Evolutionary conservation across 2,888 invertebrate genomes (phyloP).

Genomic region (Protophormia terraenovae): DNA sequence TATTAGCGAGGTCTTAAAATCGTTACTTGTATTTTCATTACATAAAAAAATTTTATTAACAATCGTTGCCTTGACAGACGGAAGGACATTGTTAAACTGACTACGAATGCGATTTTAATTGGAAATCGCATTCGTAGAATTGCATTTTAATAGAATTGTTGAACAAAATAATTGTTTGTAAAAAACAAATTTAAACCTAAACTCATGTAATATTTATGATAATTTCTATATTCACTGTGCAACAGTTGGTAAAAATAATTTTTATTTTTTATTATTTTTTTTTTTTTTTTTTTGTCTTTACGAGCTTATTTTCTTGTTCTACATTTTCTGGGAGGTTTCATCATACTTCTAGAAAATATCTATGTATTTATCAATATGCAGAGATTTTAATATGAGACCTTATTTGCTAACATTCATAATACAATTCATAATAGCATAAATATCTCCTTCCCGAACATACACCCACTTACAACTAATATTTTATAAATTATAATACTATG

Average conservation of each 20-base stretch:
- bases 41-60: no score
- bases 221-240: neutral
- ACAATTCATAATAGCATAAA: neutral
- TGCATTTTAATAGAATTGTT: no score
- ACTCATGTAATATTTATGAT: no score
- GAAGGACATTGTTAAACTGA: no score
- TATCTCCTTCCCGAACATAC: neutral
- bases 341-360: conserved; percentile 1
- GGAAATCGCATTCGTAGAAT: no score
- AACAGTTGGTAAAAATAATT: neutral
- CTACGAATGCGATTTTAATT: no score
- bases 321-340: neutral
- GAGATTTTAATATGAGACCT: neutral
- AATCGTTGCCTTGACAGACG: no score
- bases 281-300: neutral
- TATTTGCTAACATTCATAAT: neutral
- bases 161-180: no score
- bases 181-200: no score
- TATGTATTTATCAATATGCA: conserved; percentile 1
- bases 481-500: neutral
- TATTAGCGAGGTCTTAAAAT: no score
- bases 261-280: no score
- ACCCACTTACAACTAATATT: neutral
- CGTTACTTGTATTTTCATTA: no score
- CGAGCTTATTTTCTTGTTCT: neutral